Conservation (phyloP, 2,797 vertebrate genomes). For the Cacajao melanocephalus region DNA sequence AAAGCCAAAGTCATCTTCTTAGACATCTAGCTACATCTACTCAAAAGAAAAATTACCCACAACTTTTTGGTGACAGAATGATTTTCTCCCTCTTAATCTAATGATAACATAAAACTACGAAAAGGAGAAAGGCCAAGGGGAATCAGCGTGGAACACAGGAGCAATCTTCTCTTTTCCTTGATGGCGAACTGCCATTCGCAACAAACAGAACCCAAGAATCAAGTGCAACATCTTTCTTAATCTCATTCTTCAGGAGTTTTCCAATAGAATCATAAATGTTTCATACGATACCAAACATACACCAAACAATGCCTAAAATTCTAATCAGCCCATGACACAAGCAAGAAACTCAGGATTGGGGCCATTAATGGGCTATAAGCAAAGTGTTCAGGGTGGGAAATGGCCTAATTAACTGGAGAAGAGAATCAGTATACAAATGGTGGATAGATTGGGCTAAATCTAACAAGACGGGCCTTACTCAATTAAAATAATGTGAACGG, state of each 20-base stretch:
- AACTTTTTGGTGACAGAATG: background rate
- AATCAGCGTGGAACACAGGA: background rate
- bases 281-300: background rate
- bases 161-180: background rate
- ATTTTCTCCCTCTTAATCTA: background rate
- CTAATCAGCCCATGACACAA: background rate
- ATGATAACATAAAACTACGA: background rate
- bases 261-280: background rate
- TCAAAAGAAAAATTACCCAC: background rate
- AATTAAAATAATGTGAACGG: constrained; percentile 12
- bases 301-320: background rate
- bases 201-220: background rate
- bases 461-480: background rate
- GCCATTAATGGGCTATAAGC: background rate
- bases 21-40: background rate
- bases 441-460: background rate
- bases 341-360: background rate
- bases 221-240: background rate
- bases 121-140: background rate
- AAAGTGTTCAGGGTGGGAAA: background rate
- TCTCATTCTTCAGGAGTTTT: background rate
- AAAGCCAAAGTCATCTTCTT: background rate
- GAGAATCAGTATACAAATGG: background rate
- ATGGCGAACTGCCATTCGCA: background rate
- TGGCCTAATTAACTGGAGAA: background rate